Evolutionary conservation across 2,888 invertebrate species (phyloP).

Genomic region (Barypeithes pellucidus): DNA sequence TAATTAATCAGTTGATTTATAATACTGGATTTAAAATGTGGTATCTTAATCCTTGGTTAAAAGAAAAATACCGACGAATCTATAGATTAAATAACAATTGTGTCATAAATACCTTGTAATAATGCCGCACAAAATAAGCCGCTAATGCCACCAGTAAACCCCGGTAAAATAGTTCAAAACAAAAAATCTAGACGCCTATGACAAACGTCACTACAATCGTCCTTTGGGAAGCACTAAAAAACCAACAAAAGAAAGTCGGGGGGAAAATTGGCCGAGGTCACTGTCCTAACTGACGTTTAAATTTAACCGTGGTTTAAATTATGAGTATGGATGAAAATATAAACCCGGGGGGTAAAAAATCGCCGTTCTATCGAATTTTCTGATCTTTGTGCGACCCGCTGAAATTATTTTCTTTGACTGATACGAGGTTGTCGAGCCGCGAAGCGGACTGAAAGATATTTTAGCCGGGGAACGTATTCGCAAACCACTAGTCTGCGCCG

Average conservation of each 20-base stretch:
- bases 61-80: neutral
- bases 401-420: conserved; percentile 40
- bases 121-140: conserved; percentile 4
- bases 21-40: neutral
- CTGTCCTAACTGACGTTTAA: neutral
- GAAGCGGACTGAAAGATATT: conserved; percentile 41
- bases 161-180: conserved; percentile 2
- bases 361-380: conserved; percentile 16
- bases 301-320: too few relatives aligned
- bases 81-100: conserved; percentile 12
- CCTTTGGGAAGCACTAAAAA: conserved; percentile 1
- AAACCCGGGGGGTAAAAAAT: neutral
- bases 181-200: conserved; percentile 9
- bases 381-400: conserved; percentile 33
- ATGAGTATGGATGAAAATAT: neutral
- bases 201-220: conserved; percentile 5
- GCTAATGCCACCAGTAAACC: neutral
- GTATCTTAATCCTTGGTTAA: conserved; percentile 1
- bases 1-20: neutral
- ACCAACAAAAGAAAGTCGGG: neutral
- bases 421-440: conserved; percentile 41
- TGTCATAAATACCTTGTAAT: conserved; percentile 20
- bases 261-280: conserved; percentile 10
- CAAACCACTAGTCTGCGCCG: neutral
- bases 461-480: conserved; percentile 30